Percentiles rank a stretch among this genome's conserved stretches.
Evolutionary conservation across 2,797 vertebrate genomes (phyloP).

Genomic region (Eidolon dupreanum): DNA sequence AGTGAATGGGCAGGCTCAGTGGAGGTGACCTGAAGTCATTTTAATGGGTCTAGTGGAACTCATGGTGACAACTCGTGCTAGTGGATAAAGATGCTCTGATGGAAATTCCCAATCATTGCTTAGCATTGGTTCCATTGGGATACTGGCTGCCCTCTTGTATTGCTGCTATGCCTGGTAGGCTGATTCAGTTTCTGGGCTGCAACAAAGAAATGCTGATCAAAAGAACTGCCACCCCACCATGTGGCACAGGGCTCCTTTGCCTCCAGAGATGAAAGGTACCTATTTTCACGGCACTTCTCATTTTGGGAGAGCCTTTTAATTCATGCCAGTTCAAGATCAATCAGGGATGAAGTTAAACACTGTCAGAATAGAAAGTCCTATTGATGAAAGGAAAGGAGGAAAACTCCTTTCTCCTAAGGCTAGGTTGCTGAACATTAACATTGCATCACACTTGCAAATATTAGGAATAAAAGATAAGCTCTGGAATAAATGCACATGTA

Average conservation of each 20-base stretch:
- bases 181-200: slow-evolving; percentile 63
- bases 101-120: slow-evolving; percentile 66
- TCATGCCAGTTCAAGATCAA: slow-evolving; percentile 66
- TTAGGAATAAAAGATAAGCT: slow-evolving; percentile 18
- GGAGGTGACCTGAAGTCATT: slow-evolving; percentile 79
- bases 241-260: slow-evolving; percentile 60
- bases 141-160: slow-evolving; percentile 62
- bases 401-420: slow-evolving; percentile 24
- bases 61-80: slow-evolving; percentile 71
- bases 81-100: slow-evolving; percentile 74
- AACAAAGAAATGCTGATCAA: slow-evolving; percentile 76
- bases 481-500: background rate
- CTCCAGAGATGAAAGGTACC: slow-evolving; percentile 75
- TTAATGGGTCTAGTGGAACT: slow-evolving; percentile 74
- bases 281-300: slow-evolving; percentile 65
- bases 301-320: slow-evolving; percentile 67
- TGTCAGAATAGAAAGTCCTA: slow-evolving; percentile 42
- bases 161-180: slow-evolving; percentile 32
- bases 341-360: slow-evolving; percentile 60
- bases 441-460: background rate
- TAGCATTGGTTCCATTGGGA: slow-evolving; percentile 49
- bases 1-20: slow-evolving; percentile 75
- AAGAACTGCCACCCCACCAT: slow-evolving; percentile 66
- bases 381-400: slow-evolving; percentile 23
- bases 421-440: background rate